These are phyloP conservation scores for Hydroisotoma schaefferi DNA, from an alignment of 2,888 invertebrate genomes.

Conservation along the genomic window DNA sequence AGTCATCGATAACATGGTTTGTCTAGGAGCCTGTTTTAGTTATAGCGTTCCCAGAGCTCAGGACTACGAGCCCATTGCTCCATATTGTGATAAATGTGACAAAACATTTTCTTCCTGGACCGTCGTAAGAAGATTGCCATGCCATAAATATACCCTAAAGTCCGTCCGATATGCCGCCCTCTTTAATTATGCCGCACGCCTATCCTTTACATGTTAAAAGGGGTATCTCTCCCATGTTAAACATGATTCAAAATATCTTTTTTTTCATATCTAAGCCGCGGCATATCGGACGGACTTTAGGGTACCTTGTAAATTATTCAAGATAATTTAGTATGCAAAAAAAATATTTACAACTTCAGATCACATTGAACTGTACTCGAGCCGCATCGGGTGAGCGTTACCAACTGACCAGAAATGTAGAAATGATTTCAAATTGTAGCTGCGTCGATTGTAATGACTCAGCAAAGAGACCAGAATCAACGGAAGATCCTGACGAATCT, in stretches of 20 bases:
- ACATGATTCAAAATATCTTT: too few species aligned
- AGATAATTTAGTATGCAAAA: too few species aligned
- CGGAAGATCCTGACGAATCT: constrained; percentile 30
- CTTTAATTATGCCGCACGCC: too few species aligned
- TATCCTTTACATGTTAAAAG: too few species aligned
- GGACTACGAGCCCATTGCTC: constrained; percentile 60
- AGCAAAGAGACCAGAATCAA: constrained; percentile 28
- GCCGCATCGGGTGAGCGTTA: constrained; percentile 40
- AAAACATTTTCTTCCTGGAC: constrained; percentile 64
- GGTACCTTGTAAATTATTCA: too few species aligned
- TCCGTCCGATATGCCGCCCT: too few species aligned
- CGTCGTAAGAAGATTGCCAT: constrained; percentile 62
- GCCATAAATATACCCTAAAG: too few species aligned
- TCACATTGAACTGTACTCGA: constrained; percentile 59
- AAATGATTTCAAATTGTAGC: constrained; percentile 65
- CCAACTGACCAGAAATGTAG: constrained; percentile 53
- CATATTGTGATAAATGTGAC: constrained; percentile 69
- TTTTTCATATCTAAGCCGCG: too few species aligned
- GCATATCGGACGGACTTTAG: too few species aligned
- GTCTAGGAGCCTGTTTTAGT: constrained; percentile 68
- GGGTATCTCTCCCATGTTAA: too few species aligned
- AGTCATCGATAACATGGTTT: constrained; percentile 67
- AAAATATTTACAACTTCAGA: constrained; percentile 52
- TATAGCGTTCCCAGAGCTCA: constrained; percentile 67
- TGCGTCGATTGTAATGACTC: constrained; percentile 61